Evolutionary conservation across 2,797 vertebrate species (phyloP).

Genomic region (Anguilla obscura): DNA sequence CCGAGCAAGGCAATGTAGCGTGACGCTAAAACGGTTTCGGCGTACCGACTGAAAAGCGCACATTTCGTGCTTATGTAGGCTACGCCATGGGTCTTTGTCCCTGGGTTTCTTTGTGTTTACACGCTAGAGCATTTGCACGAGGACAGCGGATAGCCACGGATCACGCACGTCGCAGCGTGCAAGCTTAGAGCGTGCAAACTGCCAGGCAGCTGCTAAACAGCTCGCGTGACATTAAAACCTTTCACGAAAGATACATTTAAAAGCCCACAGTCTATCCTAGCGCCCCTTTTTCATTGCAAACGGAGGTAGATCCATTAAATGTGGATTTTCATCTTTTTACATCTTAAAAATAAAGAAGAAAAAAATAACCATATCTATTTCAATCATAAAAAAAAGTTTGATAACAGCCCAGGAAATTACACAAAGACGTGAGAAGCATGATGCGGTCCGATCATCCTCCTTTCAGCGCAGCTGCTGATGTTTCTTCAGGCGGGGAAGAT

Average conservation of each 20-base stretch:
- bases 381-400: neutral
- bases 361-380: neutral
- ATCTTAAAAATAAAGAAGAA: neutral
- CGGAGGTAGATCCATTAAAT: neutral
- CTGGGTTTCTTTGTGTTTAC: neutral
- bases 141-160: neutral
- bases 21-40: neutral
- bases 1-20: neutral
- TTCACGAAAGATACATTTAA: neutral
- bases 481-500: neutral
- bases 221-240: neutral
- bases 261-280: neutral
- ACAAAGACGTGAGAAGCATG: neutral
- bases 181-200: neutral
- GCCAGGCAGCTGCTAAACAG: neutral
- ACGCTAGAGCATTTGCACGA: neutral
- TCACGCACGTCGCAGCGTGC: neutral
- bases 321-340: neutral
- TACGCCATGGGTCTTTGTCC: neutral
- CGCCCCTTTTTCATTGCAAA: neutral
- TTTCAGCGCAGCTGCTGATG: neutral
- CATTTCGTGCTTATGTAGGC: neutral
- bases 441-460: neutral
- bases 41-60: neutral
- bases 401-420: neutral